Percentiles rank a stretch among this genome's conserved stretches.
These are phyloP conservation scores for Trichosurus vulpecula DNA, from an alignment of 2,797 vertebrate species.

Conservation along the genomic window DNA sequence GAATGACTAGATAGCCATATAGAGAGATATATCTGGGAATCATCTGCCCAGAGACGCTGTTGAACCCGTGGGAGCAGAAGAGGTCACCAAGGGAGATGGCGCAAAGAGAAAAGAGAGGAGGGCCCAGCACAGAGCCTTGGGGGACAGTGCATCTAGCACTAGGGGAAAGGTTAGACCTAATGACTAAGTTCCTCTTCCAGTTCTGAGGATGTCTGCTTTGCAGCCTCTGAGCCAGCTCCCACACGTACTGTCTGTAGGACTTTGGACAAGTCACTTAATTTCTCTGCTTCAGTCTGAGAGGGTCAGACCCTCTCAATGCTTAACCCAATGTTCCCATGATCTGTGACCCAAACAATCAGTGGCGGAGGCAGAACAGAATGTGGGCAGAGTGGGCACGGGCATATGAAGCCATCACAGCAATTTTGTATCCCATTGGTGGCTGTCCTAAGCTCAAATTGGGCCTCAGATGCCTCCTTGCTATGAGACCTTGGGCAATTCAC, in stretches of 20 bases:
- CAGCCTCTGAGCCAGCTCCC: background rate
- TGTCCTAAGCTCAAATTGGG: background rate
- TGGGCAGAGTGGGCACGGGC: background rate
- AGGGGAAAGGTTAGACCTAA: background rate
- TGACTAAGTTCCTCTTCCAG: background rate
- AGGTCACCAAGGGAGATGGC: background rate
- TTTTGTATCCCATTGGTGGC: background rate
- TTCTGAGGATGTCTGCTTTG: background rate
- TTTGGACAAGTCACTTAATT: background rate
- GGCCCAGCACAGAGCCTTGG: background rate
- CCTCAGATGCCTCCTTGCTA: background rate
- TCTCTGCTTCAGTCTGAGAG: background rate
- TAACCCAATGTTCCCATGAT: background rate
- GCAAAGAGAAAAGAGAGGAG: background rate
- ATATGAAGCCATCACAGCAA: background rate
- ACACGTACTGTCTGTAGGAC: background rate
- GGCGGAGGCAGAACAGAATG: background rate
- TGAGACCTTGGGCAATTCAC: background rate
- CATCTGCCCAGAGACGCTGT: background rate
- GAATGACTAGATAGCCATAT: background rate
- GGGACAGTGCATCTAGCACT: background rate
- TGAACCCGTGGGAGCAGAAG: background rate
- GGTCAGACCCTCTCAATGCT: background rate
- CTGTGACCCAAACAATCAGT: background rate
- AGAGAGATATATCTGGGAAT: background rate